These are phyloP conservation scores for Lucifuga dentata DNA, from an alignment of 2,113 vertebrate species.

Conservation along the genomic window DNA sequence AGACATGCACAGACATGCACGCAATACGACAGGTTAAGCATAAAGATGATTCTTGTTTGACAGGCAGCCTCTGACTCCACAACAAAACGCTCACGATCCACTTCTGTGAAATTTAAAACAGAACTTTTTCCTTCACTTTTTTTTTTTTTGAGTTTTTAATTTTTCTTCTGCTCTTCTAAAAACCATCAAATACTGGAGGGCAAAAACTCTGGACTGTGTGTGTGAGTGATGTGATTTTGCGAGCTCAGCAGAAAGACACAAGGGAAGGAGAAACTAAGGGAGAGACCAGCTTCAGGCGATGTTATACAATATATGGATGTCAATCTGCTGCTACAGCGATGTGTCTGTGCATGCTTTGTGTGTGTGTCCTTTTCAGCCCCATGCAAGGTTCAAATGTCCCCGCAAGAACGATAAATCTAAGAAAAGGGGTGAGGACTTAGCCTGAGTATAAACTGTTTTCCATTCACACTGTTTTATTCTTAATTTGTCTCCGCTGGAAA, in stretches of 20 bases:
- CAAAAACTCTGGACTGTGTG: constrained; percentile 7
- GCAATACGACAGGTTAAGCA: no score
- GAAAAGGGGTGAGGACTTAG: background rate
- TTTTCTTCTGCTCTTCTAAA: background rate
- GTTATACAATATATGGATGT: constrained; percentile 16
- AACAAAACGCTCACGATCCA: no score
- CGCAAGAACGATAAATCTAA: constrained; percentile 13
- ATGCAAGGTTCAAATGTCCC: constrained; percentile 23
- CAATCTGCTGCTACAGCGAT: constrained; percentile 26
- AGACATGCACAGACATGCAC: no score
- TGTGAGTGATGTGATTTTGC: constrained; percentile 29
- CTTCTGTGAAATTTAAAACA: no score
- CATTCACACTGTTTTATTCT: constrained; percentile 27
- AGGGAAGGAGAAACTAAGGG: constrained; percentile 38
- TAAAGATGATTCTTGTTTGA: no score
- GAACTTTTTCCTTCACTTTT: no score
- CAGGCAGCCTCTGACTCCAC: no score
- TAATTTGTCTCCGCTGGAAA: constrained; percentile 20
- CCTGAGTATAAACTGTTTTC: constrained; percentile 19
- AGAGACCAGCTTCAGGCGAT: constrained; percentile 43
- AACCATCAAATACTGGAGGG: constrained; percentile 12
- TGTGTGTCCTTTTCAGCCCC: constrained; percentile 28
- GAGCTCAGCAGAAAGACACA: constrained; percentile 55
- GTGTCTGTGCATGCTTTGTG: constrained; percentile 2
- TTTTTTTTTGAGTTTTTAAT: background rate